Conservation (phyloP, 2,888 invertebrate genomes). For the Nematopogon swammerdamellus region DNA sequence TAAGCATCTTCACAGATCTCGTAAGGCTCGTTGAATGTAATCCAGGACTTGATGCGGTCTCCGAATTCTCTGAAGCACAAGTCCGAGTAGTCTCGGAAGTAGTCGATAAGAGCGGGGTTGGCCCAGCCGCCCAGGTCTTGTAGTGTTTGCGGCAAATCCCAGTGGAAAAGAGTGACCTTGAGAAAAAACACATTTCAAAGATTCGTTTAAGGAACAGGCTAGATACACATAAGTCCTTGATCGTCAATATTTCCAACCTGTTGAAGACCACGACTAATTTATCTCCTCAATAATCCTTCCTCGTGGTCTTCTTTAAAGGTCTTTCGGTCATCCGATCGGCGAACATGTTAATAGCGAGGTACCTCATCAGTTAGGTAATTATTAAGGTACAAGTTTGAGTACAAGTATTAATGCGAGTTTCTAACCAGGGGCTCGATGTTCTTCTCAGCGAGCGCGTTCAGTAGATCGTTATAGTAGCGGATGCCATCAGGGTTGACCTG, state of each 20-base stretch:
- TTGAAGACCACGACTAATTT: neutral
- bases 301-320: too few species aligned
- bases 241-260: neutral
- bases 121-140: constrained; percentile 57
- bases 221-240: neutral
- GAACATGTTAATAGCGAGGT: too few species aligned
- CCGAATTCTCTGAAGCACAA: constrained; percentile 55
- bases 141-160: constrained; percentile 61
- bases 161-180: constrained; percentile 64
- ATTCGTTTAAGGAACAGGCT: neutral
- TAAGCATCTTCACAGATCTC: constrained; percentile 53
- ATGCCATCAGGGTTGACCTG: constrained; percentile 58
- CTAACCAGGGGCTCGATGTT: constrained; percentile 61
- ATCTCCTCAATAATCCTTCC: too few species aligned
- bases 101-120: constrained; percentile 49
- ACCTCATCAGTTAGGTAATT: too few species aligned
- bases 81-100: constrained; percentile 54
- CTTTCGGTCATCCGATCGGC: too few species aligned
- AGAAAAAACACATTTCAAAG: constrained; percentile 3
- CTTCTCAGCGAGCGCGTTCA: constrained; percentile 58
- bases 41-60: constrained; percentile 60
- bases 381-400: too few species aligned
- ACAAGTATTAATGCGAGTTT: too few species aligned
- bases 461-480: constrained; percentile 62
- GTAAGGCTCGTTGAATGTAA: constrained; percentile 67